Evolutionary conservation across 1,140 invertebrate species (phyloP), one percentile per base, ranked within the genome.

Genomic region (Cydia pomonella): DNA sequence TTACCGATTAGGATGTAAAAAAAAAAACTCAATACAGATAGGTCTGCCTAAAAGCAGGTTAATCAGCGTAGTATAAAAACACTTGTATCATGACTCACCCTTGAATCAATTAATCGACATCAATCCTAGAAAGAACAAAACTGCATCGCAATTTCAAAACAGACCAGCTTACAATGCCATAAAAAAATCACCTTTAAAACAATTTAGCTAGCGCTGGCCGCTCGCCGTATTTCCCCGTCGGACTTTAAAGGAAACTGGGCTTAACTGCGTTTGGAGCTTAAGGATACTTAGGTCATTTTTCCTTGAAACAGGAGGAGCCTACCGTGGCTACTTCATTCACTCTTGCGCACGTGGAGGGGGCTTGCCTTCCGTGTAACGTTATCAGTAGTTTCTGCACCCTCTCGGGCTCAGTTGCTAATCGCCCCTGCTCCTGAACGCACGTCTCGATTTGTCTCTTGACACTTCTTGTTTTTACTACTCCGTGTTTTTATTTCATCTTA

Each of bases 341-440:
- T 76, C 77, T 75, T 18, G 81, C 76, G 82, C 87, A 86, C 85
- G 84, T 88, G 88, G 88, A 83, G 89, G 88, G 88, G 88, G 86
- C 79, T 85, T 82, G 88, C 85, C 89, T 92, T 91, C 89, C 89
- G 91, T 86, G 88, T 92, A 92, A 90, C 84, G 84, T 87, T 91
- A 90, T 91, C 89, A 91, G 89, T 89, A 90, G 89, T 88, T 90
- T 91, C 89, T 85, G 89, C 91, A 91, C 91, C 88, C 89, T 84
- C 86, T 81, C 83, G 83, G 78, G 82, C 87, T 84, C 89, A 91
- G 89, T 91, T 89, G 88, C 87, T 81, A 91, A 91, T 88, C 87
- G 89, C 91, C 90, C 88, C 88, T 86, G 89, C 84, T 81, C 78
- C 80, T 80, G 87, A 82, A 84, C 88, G 87, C 88, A 91, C 89